Percentiles rank a stretch among this genome's conserved stretches.
Conservation (phyloP, 1,140 invertebrate species). For the Matsumurasca onukii region DNA sequence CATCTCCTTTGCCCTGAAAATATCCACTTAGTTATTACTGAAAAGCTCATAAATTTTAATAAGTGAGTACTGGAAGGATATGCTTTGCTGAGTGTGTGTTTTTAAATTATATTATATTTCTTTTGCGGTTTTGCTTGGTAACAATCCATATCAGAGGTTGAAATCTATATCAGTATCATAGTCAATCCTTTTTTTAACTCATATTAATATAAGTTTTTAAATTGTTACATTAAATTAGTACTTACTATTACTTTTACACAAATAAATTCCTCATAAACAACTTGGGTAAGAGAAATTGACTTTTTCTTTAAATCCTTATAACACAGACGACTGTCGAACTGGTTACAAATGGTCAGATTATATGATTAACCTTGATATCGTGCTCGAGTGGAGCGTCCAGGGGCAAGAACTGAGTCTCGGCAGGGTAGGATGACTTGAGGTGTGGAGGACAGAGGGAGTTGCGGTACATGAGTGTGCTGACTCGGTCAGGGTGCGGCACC, state of each 20-base stretch:
- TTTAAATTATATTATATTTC: no score
- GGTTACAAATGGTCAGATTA: background rate
- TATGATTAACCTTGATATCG: conserved; percentile 66
- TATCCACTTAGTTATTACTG: no score
- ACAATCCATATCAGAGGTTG: no score
- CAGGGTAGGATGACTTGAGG: conserved; percentile 85
- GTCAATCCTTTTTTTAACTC: background rate
- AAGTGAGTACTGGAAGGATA: no score
- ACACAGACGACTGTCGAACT: background rate
- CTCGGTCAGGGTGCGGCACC: conserved; percentile 43
- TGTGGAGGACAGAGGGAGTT: conserved; percentile 88
- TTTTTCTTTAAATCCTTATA: background rate
- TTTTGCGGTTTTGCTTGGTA: no score
- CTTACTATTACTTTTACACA: background rate
- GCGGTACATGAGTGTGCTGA: conserved; percentile 73
- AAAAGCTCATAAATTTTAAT: no score
- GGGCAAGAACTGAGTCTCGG: conserved; percentile 71
- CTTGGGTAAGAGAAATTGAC: background rate
- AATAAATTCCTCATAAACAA: background rate
- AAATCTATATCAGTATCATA: no score
- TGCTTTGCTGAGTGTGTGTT: no score
- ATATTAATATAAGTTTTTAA: background rate
- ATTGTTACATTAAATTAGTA: background rate
- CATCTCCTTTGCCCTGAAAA: no score
- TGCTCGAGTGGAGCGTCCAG: conserved; percentile 61